These are phyloP conservation scores for Blennius ocellaris DNA, from an alignment of 2,113 vertebrate genomes.

Conservation along the genomic window DNA sequence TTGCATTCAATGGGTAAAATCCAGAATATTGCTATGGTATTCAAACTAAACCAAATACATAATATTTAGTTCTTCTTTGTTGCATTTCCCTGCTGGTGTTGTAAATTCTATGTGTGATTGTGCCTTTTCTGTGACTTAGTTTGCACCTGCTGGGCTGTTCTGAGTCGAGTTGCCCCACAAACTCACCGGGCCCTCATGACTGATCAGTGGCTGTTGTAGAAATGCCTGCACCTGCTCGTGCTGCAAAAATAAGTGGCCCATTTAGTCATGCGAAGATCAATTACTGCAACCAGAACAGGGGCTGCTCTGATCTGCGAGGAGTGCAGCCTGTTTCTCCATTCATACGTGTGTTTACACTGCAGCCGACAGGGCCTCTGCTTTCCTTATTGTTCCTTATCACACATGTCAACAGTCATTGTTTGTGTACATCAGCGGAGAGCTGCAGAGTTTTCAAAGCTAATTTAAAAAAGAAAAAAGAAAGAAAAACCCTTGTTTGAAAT, in stretches of 20 bases:
- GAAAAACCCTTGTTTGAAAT: too few species aligned
- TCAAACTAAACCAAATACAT: too few species aligned
- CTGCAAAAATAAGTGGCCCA: conserved; percentile 79
- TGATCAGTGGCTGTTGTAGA: conserved; percentile 66
- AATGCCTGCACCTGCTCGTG: conserved; percentile 73
- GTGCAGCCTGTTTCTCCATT: conserved; percentile 21
- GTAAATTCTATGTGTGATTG: not conserved
- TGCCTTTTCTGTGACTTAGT: not conserved
- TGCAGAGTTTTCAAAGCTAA: not conserved
- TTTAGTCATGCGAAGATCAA: conserved; percentile 76
- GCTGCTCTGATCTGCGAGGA: conserved; percentile 17
- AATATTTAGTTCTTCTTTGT: too few species aligned
- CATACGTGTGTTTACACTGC: conserved; percentile 13
- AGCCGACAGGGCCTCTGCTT: conserved; percentile 13
- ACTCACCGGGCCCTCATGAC: conserved; percentile 51
- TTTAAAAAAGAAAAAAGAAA: too few species aligned
- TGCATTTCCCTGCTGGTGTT: not conserved
- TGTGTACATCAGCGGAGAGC: conserved; percentile 3
- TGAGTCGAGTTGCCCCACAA: conserved; percentile 60
- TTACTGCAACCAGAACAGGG: conserved; percentile 48
- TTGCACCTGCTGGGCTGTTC: conserved; percentile 54
- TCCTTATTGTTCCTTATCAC: not conserved
- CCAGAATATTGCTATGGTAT: too few species aligned
- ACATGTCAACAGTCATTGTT: not conserved
- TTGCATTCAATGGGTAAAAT: too few species aligned